A percentile compares a stretch with the other conserved stretches of the same genome.
Conservation (phyloP, 2,797 vertebrate species). For the Potorous gilbertii region DNA sequence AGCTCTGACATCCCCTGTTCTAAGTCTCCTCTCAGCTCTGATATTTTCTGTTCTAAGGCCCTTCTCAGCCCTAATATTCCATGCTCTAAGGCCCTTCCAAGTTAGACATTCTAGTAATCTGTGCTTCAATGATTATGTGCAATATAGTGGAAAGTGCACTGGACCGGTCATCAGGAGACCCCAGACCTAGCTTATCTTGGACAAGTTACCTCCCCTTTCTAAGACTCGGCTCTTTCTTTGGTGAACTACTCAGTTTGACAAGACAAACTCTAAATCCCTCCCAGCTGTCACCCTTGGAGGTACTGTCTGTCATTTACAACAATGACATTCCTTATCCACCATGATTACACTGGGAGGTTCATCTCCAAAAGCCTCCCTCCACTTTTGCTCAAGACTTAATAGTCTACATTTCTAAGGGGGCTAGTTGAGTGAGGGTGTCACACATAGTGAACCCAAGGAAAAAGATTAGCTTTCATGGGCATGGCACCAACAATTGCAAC, state of each 20-base stretch:
- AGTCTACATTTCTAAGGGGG: not conserved
- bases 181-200: not conserved
- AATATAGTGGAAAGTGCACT: not conserved
- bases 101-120: not conserved
- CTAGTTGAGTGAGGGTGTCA: not conserved
- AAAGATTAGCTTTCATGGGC: not conserved
- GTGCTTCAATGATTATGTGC: not conserved
- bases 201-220: not conserved
- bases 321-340: not conserved
- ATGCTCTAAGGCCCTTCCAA: too few species aligned
- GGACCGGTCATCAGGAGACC: not conserved
- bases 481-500: not conserved
- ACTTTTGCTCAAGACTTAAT: not conserved
- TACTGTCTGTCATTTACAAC: not conserved
- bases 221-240: not conserved
- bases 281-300: not conserved
- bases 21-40: too few species aligned
- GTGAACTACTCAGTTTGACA: too few species aligned
- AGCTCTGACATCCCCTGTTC: too few species aligned
- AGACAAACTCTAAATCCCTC: not conserved
- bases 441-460: not conserved
- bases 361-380: not conserved
- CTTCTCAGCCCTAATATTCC: too few species aligned
- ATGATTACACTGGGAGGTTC: not conserved
- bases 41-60: too few species aligned